Base-by-base conservation (phyloP, 2,888 invertebrate species). In the Dermolepida albohirtum region DNA sequence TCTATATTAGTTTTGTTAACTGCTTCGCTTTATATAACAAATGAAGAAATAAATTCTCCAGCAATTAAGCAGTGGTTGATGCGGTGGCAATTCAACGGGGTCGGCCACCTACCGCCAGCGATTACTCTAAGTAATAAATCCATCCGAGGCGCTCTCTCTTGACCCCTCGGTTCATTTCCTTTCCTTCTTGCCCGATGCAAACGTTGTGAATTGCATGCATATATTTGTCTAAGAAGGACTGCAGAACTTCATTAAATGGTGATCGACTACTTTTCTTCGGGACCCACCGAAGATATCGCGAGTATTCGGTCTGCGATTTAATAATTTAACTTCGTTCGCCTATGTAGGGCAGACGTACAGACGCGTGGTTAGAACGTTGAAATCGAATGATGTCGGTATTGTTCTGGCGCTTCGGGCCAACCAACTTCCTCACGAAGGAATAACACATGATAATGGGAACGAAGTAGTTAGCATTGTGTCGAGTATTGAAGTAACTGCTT, bases 41-140 rank as follows among this genome's bases (percentile, higher is more conserved):
- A 59, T 59, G 44, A 59, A 59, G 59, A 59, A 59, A 59, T 59
- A 59, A 59, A 59, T 59, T 59, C 44, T 47, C 44, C 29, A 12
- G 59, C 59, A 59, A 59, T 59, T 59, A 59, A 59, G 47, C 16
- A 44, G 59, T 59, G 59, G 59, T 29, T 43, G 29, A 34, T 34
- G 34, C 34, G 34, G 34, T 10, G 1, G 44, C 29, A 44, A 44
- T 44, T 47, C 44, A 14, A 12, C 44, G 29, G 29, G 59, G 59
- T 6, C 1, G 34, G 10, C 34, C 44, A 59, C 59, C 59, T 29
- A 59, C 27, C 44, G 44, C 34, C 10, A 6, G 29, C 44, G 59
- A 59, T 59, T 59, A 59, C 44, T 12, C 10, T 44, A 59, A 59
- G 59, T 29, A 44, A 59, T 59, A 59, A 59, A 59, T 59, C 59